These are phyloP conservation scores for Periparus ater DNA, from an alignment of 2,797 vertebrate genomes.

Conservation along the genomic window DNA sequence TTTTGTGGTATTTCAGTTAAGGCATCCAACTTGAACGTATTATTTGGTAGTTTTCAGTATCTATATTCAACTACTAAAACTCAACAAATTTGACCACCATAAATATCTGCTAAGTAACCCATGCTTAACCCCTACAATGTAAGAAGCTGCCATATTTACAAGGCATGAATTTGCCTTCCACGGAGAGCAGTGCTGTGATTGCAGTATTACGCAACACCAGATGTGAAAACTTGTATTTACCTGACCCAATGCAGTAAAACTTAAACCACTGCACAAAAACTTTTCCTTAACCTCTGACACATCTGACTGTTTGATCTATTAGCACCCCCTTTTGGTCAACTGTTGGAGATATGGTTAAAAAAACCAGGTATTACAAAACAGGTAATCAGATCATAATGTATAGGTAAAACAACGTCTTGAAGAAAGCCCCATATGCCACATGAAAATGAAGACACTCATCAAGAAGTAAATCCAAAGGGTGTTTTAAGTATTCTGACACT, in stretches of 20 bases:
- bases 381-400: not conserved
- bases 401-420: not conserved
- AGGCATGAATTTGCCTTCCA: not conserved
- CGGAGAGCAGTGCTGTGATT: not conserved
- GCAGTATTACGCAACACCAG: not conserved
- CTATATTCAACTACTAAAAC: not conserved
- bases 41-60: not conserved
- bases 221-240: not conserved
- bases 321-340: conserved; percentile 67
- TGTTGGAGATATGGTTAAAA: conserved; percentile 6
- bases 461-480: not conserved
- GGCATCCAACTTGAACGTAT: not conserved
- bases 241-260: not conserved
- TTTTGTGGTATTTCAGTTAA: not conserved
- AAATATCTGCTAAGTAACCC: not conserved
- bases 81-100: not conserved
- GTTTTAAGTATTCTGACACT: not conserved
- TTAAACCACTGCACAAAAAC: not conserved
- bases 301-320: conserved; percentile 52
- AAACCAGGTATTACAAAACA: not conserved
- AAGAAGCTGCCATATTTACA: conserved; percentile 15
- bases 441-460: not conserved
- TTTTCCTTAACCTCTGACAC: not conserved
- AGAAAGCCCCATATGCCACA: not conserved
- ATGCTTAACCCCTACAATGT: not conserved